Evolutionary conservation across 2,888 invertebrate species (phyloP).

Genomic region (Latheticus oryzae): DNA sequence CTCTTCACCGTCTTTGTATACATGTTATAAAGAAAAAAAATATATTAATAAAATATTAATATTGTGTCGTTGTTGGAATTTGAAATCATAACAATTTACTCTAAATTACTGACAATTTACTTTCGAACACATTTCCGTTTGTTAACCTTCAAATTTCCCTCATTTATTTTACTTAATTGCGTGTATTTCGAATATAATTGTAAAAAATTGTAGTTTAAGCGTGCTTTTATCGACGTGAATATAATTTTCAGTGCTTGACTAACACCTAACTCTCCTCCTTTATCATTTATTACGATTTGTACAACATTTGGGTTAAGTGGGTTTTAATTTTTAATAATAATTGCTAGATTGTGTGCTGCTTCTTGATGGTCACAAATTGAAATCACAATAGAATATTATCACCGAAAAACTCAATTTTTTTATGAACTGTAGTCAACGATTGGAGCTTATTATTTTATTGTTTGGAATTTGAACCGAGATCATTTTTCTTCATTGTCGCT

Average conservation of each 20-base stretch:
- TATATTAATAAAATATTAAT: conserved; percentile 30
- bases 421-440: neutral
- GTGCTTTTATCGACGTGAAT: conserved; percentile 38
- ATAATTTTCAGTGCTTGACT: conserved; percentile 37
- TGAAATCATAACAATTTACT: conserved; percentile 39
- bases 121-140: conserved; percentile 42
- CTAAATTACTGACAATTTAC: conserved; percentile 41
- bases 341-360: conserved; percentile 45
- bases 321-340: conserved; percentile 54
- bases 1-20: no score
- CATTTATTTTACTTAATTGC: conserved; percentile 41
- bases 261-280: conserved; percentile 40
- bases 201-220: conserved; percentile 41
- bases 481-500: no score
- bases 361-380: conserved; percentile 14
- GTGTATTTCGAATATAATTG: conserved; percentile 36
- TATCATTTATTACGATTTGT: conserved; percentile 48
- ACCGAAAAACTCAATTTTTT: neutral
- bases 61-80: conserved; percentile 14
- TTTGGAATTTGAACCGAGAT: no score
- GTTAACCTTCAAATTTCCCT: conserved; percentile 41
- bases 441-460: no score
- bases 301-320: conserved; percentile 47
- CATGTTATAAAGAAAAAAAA: conserved; percentile 10
- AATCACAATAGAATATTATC: conserved; percentile 3